Evolutionary conservation across 2,113 vertebrate genomes (phyloP).

Genomic region (Nyctibius bracteatus): DNA sequence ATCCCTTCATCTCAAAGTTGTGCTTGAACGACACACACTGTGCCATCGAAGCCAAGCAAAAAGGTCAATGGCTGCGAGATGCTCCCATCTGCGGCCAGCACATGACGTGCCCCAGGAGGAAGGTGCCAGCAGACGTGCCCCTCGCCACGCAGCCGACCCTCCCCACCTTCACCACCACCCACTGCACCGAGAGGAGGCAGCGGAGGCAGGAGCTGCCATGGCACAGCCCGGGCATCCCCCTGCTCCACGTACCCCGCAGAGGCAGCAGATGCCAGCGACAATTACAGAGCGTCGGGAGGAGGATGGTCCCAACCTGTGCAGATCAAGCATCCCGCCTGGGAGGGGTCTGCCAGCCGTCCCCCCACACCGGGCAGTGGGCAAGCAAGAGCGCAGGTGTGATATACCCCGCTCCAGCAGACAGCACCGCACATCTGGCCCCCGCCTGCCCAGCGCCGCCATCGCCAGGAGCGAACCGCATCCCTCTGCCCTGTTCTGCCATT

Average conservation of each 20-base stretch:
- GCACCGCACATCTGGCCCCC: rapidly evolving
- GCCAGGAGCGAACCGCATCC: rapidly evolving
- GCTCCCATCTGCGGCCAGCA: rapidly evolving
- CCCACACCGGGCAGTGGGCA: background rate
- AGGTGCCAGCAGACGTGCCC: background rate
- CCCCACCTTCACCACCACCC: background rate
- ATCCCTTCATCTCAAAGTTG: background rate
- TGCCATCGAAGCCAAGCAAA: background rate
- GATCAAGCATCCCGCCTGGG: background rate
- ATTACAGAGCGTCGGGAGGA: background rate
- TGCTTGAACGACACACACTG: background rate
- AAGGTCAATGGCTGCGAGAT: background rate
- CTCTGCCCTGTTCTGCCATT: background rate
- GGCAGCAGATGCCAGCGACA: rapidly evolving
- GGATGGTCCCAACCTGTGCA: background rate
- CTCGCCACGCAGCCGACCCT: rapidly evolving
- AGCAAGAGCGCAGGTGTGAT: background rate
- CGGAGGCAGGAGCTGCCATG: background rate
- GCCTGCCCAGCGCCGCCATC: background rate
- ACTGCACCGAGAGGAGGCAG: too few species aligned
- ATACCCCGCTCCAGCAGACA: rapidly evolving
- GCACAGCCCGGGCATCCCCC: background rate
- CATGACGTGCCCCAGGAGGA: background rate
- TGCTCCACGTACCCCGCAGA: rapidly evolving
- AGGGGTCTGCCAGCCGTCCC: background rate